Conservation (phyloP, 2,113 vertebrate genomes). For the Vicugna pacos region DNA sequence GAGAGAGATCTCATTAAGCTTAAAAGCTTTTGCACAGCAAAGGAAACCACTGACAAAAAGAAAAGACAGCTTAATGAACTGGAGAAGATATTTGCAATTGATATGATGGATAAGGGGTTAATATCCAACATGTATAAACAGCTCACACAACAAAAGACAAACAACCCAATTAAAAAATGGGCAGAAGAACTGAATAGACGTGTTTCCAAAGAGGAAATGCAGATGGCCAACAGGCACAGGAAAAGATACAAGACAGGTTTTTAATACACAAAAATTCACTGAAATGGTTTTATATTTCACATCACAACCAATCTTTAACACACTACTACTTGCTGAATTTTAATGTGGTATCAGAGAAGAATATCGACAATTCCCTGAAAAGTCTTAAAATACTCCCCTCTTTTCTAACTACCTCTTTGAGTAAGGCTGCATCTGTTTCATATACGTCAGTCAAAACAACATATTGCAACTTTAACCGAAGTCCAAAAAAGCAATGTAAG, state of each 20-base stretch:
- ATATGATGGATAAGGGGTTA: neutral
- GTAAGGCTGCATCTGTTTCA: neutral
- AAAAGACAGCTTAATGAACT: neutral
- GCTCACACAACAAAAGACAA: neutral
- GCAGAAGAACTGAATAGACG: neutral
- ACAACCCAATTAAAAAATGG: neutral
- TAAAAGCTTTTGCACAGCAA: neutral
- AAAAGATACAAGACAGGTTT: conserved; percentile 8
- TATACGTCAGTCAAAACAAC: neutral
- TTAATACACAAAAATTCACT: neutral
- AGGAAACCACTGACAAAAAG: too few relatives aligned
- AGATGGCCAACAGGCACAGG: neutral
- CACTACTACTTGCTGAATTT: neutral
- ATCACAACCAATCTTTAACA: neutral
- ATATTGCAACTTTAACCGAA: neutral
- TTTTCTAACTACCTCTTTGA: neutral
- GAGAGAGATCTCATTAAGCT: neutral
- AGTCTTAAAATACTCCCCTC: neutral
- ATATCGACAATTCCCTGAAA: neutral
- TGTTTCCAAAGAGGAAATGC: neutral
- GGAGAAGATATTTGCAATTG: neutral
- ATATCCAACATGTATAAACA: neutral
- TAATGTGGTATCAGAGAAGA: conserved; percentile 23
- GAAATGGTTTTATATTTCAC: neutral
- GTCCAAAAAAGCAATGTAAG: neutral